phyloP scores from a whole-genome alignment of 2,888 invertebrate genomes.

The Cosmopolites sordidus region DNA sequence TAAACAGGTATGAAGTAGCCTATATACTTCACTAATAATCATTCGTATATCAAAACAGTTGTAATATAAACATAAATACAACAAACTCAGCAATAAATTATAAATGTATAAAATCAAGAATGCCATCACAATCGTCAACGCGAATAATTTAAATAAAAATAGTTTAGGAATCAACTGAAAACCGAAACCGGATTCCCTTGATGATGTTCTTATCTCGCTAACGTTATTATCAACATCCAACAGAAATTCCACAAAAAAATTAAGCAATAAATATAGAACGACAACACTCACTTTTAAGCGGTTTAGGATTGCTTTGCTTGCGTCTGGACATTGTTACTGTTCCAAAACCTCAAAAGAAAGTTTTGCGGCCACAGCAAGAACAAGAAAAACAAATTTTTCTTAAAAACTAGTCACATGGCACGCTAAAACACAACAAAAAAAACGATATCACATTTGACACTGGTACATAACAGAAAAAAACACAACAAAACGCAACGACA shows the following conservation, averaged over 20 bases:
- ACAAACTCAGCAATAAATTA: no score
- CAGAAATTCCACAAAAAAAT: not conserved
- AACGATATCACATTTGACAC: slow-evolving; percentile 10
- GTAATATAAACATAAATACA: no score
- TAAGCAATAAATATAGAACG: slow-evolving; percentile 21
- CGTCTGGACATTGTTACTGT: slow-evolving; percentile 74
- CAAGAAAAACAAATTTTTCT: slow-evolving; percentile 24
- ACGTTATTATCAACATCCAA: not conserved
- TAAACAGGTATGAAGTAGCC: no score
- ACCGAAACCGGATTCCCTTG: no score
- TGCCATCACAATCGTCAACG: no score
- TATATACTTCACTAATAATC: no score
- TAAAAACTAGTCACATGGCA: slow-evolving; percentile 25
- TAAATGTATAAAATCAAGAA: no score
- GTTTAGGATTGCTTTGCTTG: slow-evolving; percentile 95
- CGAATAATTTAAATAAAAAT: no score
- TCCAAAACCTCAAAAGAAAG: slow-evolving; percentile 33
- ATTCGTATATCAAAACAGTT: no score
- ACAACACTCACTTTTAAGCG: slow-evolving; percentile 81
- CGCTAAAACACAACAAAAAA: slow-evolving; percentile 27
- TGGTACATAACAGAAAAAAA: slow-evolving; percentile 12
- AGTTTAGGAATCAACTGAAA: no score
- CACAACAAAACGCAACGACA: slow-evolving; percentile 13
- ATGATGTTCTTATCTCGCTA: not conserved
- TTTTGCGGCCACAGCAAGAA: slow-evolving; percentile 31